Evolutionary conservation across 2,888 invertebrate species (phyloP), one percentile per base, ranked within the genome.

Genomic region (Lasioglossum calceatum): DNA sequence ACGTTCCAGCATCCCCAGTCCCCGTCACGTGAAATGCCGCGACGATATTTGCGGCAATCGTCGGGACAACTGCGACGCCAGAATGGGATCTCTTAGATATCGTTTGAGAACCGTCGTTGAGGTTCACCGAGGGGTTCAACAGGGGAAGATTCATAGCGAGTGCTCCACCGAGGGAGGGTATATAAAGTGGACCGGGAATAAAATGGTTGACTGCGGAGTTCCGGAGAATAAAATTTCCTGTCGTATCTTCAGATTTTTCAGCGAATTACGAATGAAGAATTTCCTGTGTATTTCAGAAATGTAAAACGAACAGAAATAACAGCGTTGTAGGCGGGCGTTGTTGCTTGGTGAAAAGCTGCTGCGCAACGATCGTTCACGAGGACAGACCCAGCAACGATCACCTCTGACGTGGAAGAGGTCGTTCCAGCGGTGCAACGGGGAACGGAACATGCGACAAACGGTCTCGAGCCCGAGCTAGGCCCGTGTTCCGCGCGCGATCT

Each of bases 381-480:
- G 73, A 32, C 47, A 47, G 42, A 16, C 8, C 10, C 61, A 5
- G 47, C 19, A n/a, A 74, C 71, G 82, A 44, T 73, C 32, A 54
- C 70, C 77, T 67, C 64, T 70, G 19, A 74, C 64, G 71, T 76
- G 73, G 58, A 77, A n/a, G 79, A 74, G 85, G 74, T 80, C 54
- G 77, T 70, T 54, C 32, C 64, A 54, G 81, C 73, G 77, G 79
- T 83, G 87, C 79, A 82, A 77, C 75, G 84, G 86, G 71, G 89
- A 91, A 89, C 88, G 90, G 87, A 84, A 91, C 92, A 89, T 85
- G 92, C 92, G 90, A 92, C 91, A 86, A 86, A 88, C 89, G 88
- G 87, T 83, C 77, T 74, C 74, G 79, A 78, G 70, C 64, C 32
- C 70, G 36, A 67, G 67, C 67, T 79, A 76, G 88, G 67, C 61